A percentile compares a stretch with the other conserved stretches of the same genome.
phyloP scores from a whole-genome alignment of 2,888 invertebrate genomes.

The Dastarcus helophoroides region DNA sequence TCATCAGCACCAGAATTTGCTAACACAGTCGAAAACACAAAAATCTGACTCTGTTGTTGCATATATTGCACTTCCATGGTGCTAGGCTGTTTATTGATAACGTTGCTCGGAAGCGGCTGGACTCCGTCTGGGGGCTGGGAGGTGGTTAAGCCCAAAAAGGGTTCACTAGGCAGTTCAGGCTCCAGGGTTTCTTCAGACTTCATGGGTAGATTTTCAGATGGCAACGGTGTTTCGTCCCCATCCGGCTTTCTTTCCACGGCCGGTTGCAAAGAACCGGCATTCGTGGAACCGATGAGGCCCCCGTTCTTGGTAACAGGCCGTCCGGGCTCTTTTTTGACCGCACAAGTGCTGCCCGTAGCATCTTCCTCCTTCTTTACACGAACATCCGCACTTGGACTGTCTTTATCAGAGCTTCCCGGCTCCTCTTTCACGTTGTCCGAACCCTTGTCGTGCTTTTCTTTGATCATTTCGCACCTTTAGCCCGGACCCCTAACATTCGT shows the following conservation, averaged over 20 bases:
- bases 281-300: conserved; percentile 36
- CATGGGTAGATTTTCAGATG: conserved; percentile 22
- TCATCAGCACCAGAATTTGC: conserved; percentile 94
- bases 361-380: conserved; percentile 35
- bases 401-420: conserved; percentile 36
- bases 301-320: conserved; percentile 35
- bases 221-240: conserved; percentile 21
- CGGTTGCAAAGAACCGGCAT: conserved; percentile 34
- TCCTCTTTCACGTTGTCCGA: conserved; percentile 38
- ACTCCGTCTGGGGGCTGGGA: conserved; percentile 45
- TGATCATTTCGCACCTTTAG: conserved; percentile 36
- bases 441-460: conserved; percentile 39
- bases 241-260: conserved; percentile 31
- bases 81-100: conserved; percentile 66
- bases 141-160: conserved; percentile 29
- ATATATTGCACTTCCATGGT: conserved; percentile 78
- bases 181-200: conserved; percentile 35
- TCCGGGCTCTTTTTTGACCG: conserved; percentile 32
- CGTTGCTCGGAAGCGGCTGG: conserved; percentile 65
- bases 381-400: conserved; percentile 30
- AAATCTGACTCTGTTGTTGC: conserved; percentile 97
- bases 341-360: conserved; percentile 27
- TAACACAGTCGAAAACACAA: conserved; percentile 88
- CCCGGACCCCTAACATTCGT: conserved; percentile 32
- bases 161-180: conserved; percentile 32